phyloP scores from a whole-genome alignment of 2,797 vertebrate genomes.

The Ptychadena robeensis region DNA sequence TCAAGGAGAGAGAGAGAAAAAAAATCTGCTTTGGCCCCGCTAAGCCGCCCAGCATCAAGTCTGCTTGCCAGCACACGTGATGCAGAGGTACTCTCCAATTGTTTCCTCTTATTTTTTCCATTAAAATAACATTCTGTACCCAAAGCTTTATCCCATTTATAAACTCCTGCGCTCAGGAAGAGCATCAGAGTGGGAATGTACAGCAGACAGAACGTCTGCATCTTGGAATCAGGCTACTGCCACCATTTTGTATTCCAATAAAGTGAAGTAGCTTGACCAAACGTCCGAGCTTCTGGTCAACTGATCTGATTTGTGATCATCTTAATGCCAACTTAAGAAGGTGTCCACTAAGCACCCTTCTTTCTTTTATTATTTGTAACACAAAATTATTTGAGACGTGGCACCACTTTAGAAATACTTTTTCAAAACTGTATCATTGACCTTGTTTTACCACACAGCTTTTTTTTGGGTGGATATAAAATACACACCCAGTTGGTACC shows the following conservation, averaged over 20 bases:
- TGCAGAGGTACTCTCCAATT: constrained; percentile 55
- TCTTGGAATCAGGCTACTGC: not conserved
- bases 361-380: too few relatives aligned
- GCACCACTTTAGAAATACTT: too few relatives aligned
- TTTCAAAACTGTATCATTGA: too few relatives aligned
- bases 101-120: constrained; percentile 59
- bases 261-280: not conserved
- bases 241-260: not conserved
- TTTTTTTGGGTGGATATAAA: too few relatives aligned
- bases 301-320: not conserved
- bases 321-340: not conserved
- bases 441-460: too few relatives aligned
- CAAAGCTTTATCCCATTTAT: constrained; percentile 16
- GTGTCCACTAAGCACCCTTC: too few relatives aligned
- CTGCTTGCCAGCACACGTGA: constrained; percentile 50
- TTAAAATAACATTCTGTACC: constrained; percentile 61
- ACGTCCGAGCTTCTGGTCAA: not conserved
- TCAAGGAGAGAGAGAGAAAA: constrained; percentile 22
- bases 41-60: constrained; percentile 54
- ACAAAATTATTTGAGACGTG: too few relatives aligned
- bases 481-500: too few relatives aligned
- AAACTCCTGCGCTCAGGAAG: not conserved
- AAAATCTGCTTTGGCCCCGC: constrained; percentile 72
- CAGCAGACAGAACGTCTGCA: not conserved
- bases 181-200: not conserved